These are phyloP conservation scores for Cybosia mesomella DNA, from an alignment of 2,888 invertebrate species.

Conservation along the genomic window DNA sequence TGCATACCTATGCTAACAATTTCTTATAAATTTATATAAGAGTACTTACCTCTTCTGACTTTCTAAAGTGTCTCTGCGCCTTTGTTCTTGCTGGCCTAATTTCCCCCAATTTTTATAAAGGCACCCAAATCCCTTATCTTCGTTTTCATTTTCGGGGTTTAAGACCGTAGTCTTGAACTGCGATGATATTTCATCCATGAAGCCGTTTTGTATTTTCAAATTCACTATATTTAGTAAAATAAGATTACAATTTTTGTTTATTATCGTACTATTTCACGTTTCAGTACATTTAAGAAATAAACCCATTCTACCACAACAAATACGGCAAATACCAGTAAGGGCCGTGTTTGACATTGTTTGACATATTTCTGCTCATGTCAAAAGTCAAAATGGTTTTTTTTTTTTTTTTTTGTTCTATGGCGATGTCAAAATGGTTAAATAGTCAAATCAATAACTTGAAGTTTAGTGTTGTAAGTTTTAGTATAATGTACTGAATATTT, in stretches of 20 bases:
- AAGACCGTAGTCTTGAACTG: conserved; percentile 60
- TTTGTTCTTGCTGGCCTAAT: conserved; percentile 79
- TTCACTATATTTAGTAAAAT: background rate
- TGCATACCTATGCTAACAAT: too few relatives aligned
- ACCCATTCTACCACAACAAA: background rate
- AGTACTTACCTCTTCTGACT: conserved; percentile 85
- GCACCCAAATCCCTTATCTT: conserved; percentile 58
- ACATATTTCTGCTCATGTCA: too few relatives aligned
- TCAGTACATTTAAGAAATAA: background rate
- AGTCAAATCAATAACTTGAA: too few relatives aligned
- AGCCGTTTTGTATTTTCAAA: conserved; percentile 11
- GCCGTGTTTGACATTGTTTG: too few relatives aligned
- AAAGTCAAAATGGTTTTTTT: too few relatives aligned
- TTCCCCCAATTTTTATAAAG: conserved; percentile 79
- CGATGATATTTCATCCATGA: conserved; percentile 74
- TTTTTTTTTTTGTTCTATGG: too few relatives aligned
- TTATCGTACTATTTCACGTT: background rate
- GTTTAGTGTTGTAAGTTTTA: too few relatives aligned
- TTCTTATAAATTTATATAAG: background rate
- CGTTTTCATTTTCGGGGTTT: conserved; percentile 39
- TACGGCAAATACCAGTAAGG: too few relatives aligned
- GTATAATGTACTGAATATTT: too few relatives aligned
- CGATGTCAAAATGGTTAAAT: too few relatives aligned
- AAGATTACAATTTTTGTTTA: background rate
- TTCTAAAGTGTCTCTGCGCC: conserved; percentile 85